Conservation (phyloP, 2,888 invertebrate species). For the Tanaodytes sp. region DNA sequence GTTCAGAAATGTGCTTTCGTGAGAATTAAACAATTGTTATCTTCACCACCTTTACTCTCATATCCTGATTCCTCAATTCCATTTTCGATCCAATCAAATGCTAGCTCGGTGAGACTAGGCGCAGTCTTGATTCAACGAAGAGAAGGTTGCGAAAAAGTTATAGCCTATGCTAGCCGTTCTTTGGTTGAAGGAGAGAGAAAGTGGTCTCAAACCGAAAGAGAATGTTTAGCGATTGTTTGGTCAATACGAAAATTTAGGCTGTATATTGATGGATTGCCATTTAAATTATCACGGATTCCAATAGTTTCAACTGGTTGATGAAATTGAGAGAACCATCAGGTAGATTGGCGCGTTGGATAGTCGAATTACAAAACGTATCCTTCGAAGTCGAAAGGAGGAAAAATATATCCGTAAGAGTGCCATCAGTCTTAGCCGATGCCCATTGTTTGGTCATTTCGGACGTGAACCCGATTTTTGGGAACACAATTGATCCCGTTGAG, state of each 20-base stretch:
- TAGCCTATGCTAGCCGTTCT: constrained; percentile 11
- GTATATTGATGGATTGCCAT: neutral
- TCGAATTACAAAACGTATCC: neutral
- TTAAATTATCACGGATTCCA: constrained; percentile 51
- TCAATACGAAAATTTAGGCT: neutral
- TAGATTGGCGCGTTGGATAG: constrained; percentile 48
- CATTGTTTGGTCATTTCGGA: neutral
- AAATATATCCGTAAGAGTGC: constrained; percentile 4
- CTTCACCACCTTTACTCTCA: neutral
- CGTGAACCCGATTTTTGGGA: neutral
- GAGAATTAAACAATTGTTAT: neutral
- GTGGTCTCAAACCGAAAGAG: constrained; percentile 17
- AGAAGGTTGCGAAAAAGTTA: neutral
- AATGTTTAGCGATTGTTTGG: neutral
- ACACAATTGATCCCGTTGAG: no score
- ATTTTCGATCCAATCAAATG: constrained; percentile 5
- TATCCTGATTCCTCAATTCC: constrained; percentile 10
- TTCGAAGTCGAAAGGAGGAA: neutral
- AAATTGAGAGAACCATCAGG: constrained; percentile 53
- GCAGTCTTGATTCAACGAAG: neutral
- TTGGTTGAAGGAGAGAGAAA: neutral
- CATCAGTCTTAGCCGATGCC: neutral
- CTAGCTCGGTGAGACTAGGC: constrained; percentile 7
- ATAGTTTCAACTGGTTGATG: constrained; percentile 52
- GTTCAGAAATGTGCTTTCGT: neutral